Evolutionary conservation across 2,113 vertebrate genomes (phyloP), one percentile per base, ranked within the genome.

Genomic region (Poicephalus meyeri): DNA sequence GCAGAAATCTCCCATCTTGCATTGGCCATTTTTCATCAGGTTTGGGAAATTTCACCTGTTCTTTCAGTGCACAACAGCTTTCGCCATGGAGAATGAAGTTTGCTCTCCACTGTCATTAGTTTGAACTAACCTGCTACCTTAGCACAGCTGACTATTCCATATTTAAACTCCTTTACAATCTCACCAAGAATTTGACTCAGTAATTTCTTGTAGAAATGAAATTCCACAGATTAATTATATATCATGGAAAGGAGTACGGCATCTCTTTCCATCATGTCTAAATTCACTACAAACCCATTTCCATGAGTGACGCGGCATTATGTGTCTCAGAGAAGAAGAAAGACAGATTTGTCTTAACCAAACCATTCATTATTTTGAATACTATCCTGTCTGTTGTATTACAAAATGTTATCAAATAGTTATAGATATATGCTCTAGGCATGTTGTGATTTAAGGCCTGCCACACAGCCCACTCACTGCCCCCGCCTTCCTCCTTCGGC

Each of bases 361-460:
- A 95, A 86, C 58, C 18, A 88, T 88, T 86, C 15, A 82, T 86
- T 96, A 90, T 77, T 96, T 94, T 86, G 26, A 93, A 93, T 79
- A 25, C 77, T 77, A 63, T 72, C 53, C 68, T 53, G 16, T 58
- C 60, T 84, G 64, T 82, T 73, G 47, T 56, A 24, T 68, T 86
- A 95, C 37, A 94, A 92, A 91, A 87, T 42, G 28, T 33, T 42
- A 82, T 47, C 42, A 78, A 85, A 89, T 53, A 63, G 20, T 78
- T 91, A 66, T 4, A 92, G 46, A 56, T 55, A 78, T 18, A 69
- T 47, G 44, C 19, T 60, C 16, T 7, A 70, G 29, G 7, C 11
- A 65, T 44, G 37, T 39, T 39, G 37, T 39, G 37, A 39, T 39
- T 39, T 39, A 39, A 39, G 37, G 37, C 37, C 37, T 39, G 37